Conservation (phyloP, 2,797 vertebrate species). For the Argentina silus region DNA sequence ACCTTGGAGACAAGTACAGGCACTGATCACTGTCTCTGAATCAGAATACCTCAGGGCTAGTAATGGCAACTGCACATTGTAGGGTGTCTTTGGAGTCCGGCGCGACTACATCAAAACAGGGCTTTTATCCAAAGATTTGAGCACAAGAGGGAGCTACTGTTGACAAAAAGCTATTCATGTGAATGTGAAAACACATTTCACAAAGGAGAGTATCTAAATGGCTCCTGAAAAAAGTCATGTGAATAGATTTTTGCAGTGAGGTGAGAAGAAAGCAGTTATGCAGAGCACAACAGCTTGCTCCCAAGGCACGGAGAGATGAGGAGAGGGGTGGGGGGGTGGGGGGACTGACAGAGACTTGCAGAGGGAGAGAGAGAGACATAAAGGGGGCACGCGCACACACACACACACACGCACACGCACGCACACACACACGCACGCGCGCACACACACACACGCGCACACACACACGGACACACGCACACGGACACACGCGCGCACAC, state of each 20-base stretch:
- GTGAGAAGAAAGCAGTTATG: too few relatives aligned
- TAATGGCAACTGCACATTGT: slow-evolving; percentile 42
- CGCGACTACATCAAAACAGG: too few relatives aligned
- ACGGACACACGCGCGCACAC: neutral
- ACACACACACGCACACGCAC: too few relatives aligned
- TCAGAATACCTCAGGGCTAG: slow-evolving; percentile 53
- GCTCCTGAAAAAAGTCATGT: too few relatives aligned
- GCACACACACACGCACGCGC: neutral
- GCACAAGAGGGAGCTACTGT: slow-evolving; percentile 51
- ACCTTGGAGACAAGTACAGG: slow-evolving; percentile 58
- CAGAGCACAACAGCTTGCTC: neutral
- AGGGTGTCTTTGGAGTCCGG: slow-evolving; percentile 16
- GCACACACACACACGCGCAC: neutral
- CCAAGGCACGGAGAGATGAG: neutral
- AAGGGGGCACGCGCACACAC: too few relatives aligned
- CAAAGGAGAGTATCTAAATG: slow-evolving; percentile 17
- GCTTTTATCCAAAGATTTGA: slow-evolving; percentile 66
- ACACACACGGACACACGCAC: neutral
- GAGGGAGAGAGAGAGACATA: slow-evolving; percentile 3
- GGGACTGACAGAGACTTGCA: neutral
- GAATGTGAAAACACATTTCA: slow-evolving; percentile 24
- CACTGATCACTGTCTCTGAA: slow-evolving; percentile 44
- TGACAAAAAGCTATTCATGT: slow-evolving; percentile 44
- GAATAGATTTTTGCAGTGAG: too few relatives aligned
- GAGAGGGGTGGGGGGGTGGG: slow-evolving; percentile 16